Evolutionary conservation across 2,113 vertebrate species (phyloP).

Genomic region (Oryzias woworae): DNA sequence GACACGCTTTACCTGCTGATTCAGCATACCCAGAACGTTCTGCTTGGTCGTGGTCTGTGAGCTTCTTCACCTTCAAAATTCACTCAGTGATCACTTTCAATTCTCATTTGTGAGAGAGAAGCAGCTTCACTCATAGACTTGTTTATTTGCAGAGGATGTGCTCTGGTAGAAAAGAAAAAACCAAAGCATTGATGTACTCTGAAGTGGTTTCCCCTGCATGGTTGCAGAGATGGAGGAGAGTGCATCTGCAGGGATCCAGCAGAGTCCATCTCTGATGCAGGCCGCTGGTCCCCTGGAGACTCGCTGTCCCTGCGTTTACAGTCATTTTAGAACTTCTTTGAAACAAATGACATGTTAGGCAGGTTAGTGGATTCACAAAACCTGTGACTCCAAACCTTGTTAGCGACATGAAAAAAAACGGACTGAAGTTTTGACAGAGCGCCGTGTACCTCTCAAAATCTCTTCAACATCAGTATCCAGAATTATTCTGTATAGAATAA

Average conservation of each 20-base stretch:
- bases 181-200: conserved; percentile 44
- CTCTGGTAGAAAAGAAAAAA: conserved; percentile 25
- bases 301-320: not conserved
- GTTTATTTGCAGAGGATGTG: conserved; percentile 53
- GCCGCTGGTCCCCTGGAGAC: conserved; percentile 28
- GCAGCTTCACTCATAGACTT: conserved; percentile 42
- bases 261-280: conserved; percentile 31
- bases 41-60: conserved; percentile 41
- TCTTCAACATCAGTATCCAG: no score
- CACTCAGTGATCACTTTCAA: conserved; percentile 47
- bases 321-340: no score
- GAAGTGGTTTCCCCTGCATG: conserved; percentile 19
- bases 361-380: no score
- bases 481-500: no score
- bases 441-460: no score
- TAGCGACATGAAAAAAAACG: no score
- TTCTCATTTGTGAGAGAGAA: conserved; percentile 37
- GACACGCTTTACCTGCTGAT: conserved; percentile 25
- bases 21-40: conserved; percentile 4
- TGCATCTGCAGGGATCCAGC: conserved; percentile 21
- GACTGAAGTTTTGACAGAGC: no score
- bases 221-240: conserved; percentile 15
- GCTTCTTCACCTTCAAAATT: conserved; percentile 38
- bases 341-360: no score
- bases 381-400: no score